Evolutionary conservation across 2,888 invertebrate genomes (phyloP).

Genomic region (Drosophila longiperda): DNA sequence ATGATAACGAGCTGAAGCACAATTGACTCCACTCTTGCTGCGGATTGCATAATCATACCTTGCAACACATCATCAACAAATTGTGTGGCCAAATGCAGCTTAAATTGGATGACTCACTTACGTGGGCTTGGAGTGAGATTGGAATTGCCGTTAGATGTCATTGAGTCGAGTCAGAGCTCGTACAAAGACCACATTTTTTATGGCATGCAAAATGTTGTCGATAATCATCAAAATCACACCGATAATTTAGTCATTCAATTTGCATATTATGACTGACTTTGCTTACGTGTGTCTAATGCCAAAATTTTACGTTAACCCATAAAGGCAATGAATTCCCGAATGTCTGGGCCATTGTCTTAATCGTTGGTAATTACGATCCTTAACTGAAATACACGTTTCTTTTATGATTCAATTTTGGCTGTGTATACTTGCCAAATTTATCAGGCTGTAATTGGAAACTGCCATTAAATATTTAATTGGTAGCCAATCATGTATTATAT

Average conservation of each 20-base stretch:
- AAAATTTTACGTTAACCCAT: slow-evolving; percentile 28
- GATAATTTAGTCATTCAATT: slow-evolving; percentile 53
- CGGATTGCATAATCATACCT: slow-evolving; percentile 41
- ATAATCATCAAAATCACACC: slow-evolving; percentile 17
- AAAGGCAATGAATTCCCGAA: neutral
- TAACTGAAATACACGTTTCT: slow-evolving; percentile 23
- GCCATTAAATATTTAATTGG: slow-evolving; percentile 4
- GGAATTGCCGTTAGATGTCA: slow-evolving; percentile 61
- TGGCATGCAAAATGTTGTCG: slow-evolving; percentile 54
- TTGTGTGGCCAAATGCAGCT: slow-evolving; percentile 10
- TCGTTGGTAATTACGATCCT: slow-evolving; percentile 37
- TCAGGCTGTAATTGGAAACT: neutral
- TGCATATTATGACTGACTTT: slow-evolving; percentile 33
- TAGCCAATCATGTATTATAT: neutral
- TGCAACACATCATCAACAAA: neutral
- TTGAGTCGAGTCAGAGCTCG: slow-evolving; percentile 4
- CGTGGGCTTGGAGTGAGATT: slow-evolving; percentile 45
- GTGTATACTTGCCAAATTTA: neutral
- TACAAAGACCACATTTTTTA: neutral
- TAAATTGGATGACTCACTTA: slow-evolving; percentile 35
- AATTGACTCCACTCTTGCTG: slow-evolving; percentile 23
- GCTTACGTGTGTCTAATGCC: slow-evolving; percentile 48
- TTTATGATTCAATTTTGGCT: slow-evolving; percentile 26
- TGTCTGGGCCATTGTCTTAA: slow-evolving; percentile 24
- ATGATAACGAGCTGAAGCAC: slow-evolving; percentile 50